Base-by-base conservation (phyloP, 2,113 vertebrate species). In the Tinamus guttatus region DNA sequence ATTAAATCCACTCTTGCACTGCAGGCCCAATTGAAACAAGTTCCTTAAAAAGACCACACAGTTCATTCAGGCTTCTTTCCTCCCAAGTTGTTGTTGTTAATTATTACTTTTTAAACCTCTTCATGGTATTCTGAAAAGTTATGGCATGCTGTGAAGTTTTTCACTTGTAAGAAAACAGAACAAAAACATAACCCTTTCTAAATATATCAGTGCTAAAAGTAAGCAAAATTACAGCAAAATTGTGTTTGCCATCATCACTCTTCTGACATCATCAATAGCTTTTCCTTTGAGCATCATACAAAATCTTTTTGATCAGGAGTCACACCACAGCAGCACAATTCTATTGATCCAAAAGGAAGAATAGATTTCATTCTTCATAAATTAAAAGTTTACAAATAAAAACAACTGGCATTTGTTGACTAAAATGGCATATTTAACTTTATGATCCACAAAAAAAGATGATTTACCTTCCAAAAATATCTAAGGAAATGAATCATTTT, bases 371-470 rank as follows among this genome's bases (percentile, higher is more conserved):
- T 58, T 91, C 54, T 71, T 59, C 52, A 54, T 58, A 62, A 81
- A 65, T n/a, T 27, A 79, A 54, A 1, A 1, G 1, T 63, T 87
- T 79, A 87, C 30, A 77, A 49, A 63, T 28, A 89, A 76, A 95
- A n/a, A 51, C 15, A 63, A 3, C 11, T 59, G 0, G 51, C 59
- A 64, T 70, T 19, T 74, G 52, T 40, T 81, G 78, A 74, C 60
- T 76, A 78, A 87, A 86, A 68, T 15, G 81, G 22, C 27, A 32
- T 21, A 56, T 68, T 91, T 92, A 69, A 76, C 78, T 91, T 96
- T 63, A 40, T 19, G 71, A 47, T 38, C 41, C 94, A 30, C 12
- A 69, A 69, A 41, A 82, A 68, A 43, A 63, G 27, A 87, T 17
- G 78, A 11, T 89, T 75, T 85, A 34, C 24, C 82, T 84, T 77